These are phyloP conservation scores for Lagodon rhomboides DNA, from an alignment of 2,797 vertebrate genomes.

Conservation along the genomic window DNA sequence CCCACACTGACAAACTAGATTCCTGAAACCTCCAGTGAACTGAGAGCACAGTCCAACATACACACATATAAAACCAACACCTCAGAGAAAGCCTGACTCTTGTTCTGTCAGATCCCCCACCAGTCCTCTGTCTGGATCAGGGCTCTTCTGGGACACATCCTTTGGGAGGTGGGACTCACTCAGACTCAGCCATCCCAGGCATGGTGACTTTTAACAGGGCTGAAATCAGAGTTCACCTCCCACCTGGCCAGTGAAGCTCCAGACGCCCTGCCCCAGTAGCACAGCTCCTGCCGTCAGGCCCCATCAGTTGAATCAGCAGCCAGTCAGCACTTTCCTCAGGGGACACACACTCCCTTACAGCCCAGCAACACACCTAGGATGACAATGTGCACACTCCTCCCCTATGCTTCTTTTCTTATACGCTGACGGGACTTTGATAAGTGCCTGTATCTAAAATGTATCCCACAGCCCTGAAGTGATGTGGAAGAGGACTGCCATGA, in stretches of 20 bases:
- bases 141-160: constrained; percentile 54
- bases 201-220: constrained; percentile 38
- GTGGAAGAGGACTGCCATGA: constrained; percentile 26
- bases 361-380: constrained; percentile 39
- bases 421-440: constrained; percentile 74
- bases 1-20: constrained; percentile 62
- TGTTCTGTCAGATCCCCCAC: constrained; percentile 29
- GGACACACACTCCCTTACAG: constrained; percentile 47
- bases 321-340: constrained; percentile 72
- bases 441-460: constrained; percentile 82
- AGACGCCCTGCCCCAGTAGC: constrained; percentile 64
- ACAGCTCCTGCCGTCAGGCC: constrained; percentile 49
- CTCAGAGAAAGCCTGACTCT: constrained; percentile 60
- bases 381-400: constrained; percentile 42
- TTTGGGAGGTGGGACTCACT: constrained; percentile 46
- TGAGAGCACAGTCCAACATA: constrained; percentile 57
- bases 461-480: constrained; percentile 52
- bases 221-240: constrained; percentile 49
- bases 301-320: constrained; percentile 54
- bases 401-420: constrained; percentile 45
- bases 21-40: constrained; percentile 57
- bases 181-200: constrained; percentile 38
- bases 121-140: constrained; percentile 54
- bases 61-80: constrained; percentile 60
- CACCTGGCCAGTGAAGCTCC: constrained; percentile 64